These are phyloP conservation scores for Eutolmus rufibarbis DNA, from an alignment of 2,888 invertebrate species.

Conservation along the genomic window DNA sequence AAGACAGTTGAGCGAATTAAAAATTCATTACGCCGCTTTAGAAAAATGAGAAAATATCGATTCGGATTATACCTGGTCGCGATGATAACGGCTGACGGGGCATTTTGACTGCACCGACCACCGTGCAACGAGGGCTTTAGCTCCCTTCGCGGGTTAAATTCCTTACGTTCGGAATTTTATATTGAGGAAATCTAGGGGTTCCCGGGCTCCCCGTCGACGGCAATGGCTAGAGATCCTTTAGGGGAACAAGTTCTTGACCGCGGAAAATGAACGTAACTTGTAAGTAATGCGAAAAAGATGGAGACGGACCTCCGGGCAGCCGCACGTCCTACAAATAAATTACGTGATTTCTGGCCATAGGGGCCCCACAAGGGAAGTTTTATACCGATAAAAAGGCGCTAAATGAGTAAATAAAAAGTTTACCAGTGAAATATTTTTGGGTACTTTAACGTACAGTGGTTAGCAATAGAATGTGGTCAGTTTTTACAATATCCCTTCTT, in stretches of 20 bases:
- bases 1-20: constrained; percentile 35
- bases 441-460: background rate
- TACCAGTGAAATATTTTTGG: background rate
- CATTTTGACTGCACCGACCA: background rate
- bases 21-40: constrained; percentile 33
- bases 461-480: background rate
- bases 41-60: constrained; percentile 24
- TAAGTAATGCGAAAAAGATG: background rate
- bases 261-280: background rate
- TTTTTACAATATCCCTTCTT: background rate
- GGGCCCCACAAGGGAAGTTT: background rate
- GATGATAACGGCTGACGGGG: constrained; percentile 2
- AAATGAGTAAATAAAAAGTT: background rate
- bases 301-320: background rate
- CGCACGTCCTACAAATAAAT: background rate
- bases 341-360: background rate
- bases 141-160: background rate
- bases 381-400: background rate
- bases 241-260: background rate
- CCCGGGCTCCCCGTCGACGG: background rate
- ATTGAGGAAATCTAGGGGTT: background rate
- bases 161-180: background rate
- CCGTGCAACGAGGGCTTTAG: background rate
- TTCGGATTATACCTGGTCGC: background rate
- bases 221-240: background rate